phyloP scores from a whole-genome alignment of 1,140 invertebrate species.

The Anthonomus grandis region DNA sequence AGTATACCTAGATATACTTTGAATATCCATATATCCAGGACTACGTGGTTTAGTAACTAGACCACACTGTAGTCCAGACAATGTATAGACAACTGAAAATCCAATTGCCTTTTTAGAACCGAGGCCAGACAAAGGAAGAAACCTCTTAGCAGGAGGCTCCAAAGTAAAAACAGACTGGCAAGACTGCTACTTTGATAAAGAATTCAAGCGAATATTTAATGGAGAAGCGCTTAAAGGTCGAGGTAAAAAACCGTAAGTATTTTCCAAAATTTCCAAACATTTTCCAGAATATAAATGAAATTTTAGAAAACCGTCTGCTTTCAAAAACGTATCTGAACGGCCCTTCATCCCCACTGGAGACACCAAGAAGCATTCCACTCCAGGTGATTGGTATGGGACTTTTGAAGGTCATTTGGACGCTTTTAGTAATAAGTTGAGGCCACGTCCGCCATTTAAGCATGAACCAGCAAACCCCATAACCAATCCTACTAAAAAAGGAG shows the following conservation, averaged over 20 bases:
- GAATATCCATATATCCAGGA: too few relatives aligned
- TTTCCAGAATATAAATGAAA: not conserved
- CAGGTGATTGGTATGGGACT: slow-evolving; percentile 45
- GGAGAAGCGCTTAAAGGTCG: slow-evolving; percentile 37
- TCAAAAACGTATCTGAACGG: slow-evolving; percentile 31
- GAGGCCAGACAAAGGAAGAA: slow-evolving; percentile 18
- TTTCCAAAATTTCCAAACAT: not conserved
- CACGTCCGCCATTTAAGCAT: slow-evolving; percentile 22
- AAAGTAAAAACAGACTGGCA: slow-evolving; percentile 41
- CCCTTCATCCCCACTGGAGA: slow-evolving; percentile 32
- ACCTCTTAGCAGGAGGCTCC: slow-evolving; percentile 20
- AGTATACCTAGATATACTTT: too few relatives aligned
- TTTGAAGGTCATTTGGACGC: slow-evolving; percentile 39
- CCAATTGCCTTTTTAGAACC: slow-evolving; percentile 19
- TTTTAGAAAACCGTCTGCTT: slow-evolving; percentile 19
- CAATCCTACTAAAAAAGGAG: slow-evolving; percentile 42
- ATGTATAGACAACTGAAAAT: too few relatives aligned
- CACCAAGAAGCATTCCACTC: slow-evolving; percentile 38
- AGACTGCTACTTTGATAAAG: slow-evolving; percentile 44
- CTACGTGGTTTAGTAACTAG: too few relatives aligned
- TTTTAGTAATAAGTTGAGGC: slow-evolving; percentile 30
- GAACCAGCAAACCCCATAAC: slow-evolving; percentile 33
- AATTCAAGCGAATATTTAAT: slow-evolving; percentile 41
- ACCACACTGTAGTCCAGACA: too few relatives aligned
- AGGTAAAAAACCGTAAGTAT: slow-evolving; percentile 17